Evolutionary conservation across 2,797 vertebrate genomes (phyloP).

Genomic region (Paguma larvata): DNA sequence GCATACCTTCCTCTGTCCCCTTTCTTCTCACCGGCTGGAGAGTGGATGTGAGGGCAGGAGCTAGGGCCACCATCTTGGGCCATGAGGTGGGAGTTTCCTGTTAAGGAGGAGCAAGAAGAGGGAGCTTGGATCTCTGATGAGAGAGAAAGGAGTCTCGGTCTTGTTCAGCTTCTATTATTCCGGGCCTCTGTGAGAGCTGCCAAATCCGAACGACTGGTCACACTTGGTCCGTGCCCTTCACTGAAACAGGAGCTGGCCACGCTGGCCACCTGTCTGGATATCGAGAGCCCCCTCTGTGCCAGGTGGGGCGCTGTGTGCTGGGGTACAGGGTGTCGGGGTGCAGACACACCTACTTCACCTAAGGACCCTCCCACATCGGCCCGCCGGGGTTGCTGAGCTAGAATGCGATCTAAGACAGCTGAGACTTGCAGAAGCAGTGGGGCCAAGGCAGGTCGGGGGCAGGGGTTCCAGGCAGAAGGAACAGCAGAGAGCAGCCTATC

Average conservation of each 20-base stretch:
- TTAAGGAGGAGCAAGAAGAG: neutral
- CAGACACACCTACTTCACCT: neutral
- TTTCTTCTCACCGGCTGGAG: neutral
- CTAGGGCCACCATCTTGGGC: neutral
- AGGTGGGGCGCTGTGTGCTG: neutral
- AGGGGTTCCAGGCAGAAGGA: neutral
- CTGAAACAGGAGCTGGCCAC: neutral
- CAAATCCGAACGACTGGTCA: neutral
- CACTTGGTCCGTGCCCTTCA: neutral
- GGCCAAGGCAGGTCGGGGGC: neutral
- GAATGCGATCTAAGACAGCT: neutral
- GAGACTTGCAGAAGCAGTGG: neutral
- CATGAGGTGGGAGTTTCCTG: neutral
- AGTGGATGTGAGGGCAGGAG: neutral
- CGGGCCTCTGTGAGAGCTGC: neutral
- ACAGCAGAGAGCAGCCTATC: neutral
- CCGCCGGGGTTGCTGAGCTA: neutral
- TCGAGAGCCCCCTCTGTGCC: neutral
- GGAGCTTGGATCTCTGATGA: neutral
- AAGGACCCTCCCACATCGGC: too few species aligned
- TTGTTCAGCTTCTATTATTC: neutral
- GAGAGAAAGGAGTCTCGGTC: neutral
- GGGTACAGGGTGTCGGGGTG: neutral
- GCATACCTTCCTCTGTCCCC: neutral
- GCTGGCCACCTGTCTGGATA: neutral